Evolutionary conservation across 2,113 vertebrate genomes (phyloP).

Genomic region (Ptyas mucosa): DNA sequence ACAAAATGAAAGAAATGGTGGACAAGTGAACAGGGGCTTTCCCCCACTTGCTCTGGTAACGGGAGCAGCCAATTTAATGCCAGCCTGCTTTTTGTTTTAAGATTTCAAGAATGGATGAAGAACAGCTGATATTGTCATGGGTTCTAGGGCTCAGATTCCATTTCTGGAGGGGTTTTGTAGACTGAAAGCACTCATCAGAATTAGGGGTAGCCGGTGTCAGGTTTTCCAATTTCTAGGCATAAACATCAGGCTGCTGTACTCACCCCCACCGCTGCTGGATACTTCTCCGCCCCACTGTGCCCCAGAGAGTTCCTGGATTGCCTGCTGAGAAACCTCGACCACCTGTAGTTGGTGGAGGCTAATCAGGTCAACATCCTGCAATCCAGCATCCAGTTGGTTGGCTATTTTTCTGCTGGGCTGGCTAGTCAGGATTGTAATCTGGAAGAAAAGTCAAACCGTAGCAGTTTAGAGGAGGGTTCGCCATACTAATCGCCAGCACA

Average conservation of each 20-base stretch:
- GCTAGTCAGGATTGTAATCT: conserved; percentile 87
- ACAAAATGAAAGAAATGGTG: background rate
- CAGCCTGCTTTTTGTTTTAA: background rate
- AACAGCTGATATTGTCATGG: background rate
- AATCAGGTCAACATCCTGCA: conserved; percentile 76
- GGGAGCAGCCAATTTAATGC: background rate
- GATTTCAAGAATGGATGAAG: background rate
- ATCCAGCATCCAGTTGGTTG: conserved; percentile 73
- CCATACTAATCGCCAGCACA: background rate
- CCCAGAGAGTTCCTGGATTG: conserved; percentile 17
- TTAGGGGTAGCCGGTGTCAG: background rate
- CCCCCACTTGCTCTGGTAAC: background rate
- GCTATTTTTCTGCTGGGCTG: conserved; percentile 72
- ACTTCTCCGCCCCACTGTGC: conserved; percentile 34
- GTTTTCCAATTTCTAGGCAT: background rate
- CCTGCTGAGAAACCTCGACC: conserved; percentile 69
- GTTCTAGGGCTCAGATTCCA: background rate
- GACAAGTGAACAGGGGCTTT: background rate
- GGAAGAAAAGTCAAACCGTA: conserved; percentile 40
- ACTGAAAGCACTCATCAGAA: background rate
- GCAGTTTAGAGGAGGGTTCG: no score
- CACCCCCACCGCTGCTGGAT: background rate
- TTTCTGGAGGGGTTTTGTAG: background rate
- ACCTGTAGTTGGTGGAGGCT: conserved; percentile 79
- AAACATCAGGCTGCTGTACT: background rate